Percentiles rank a stretch among this genome's conserved stretches.
phyloP scores from a whole-genome alignment of 1,140 invertebrate species.

The Saxidomus purpurata region DNA sequence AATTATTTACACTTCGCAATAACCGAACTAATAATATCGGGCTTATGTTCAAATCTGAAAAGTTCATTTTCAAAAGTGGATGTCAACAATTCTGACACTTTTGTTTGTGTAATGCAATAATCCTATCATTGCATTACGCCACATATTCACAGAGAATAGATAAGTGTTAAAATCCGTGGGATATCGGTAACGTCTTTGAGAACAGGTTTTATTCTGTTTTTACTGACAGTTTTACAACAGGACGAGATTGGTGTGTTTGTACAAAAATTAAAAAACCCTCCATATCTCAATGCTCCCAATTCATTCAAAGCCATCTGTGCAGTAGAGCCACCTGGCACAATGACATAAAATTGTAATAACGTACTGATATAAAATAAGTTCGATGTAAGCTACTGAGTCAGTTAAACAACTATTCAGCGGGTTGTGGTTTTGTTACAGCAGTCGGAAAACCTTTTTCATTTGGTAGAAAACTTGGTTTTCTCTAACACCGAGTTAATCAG shows the following conservation, averaged over 20 bases:
- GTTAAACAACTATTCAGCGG: too few species aligned
- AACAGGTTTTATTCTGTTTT: not conserved
- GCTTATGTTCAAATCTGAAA: constrained; percentile 25
- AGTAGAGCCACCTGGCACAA: not conserved
- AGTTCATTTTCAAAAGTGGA: constrained; percentile 22
- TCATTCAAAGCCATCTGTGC: not conserved
- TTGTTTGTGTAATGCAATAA: constrained; percentile 60
- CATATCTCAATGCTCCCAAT: too few species aligned
- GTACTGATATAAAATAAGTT: too few species aligned
- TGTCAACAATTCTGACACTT: constrained; percentile 56
- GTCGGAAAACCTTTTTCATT: too few species aligned
- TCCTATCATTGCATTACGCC: constrained; percentile 47
- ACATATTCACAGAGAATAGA: constrained; percentile 40
- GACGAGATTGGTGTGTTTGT: not conserved
- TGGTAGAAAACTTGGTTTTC: too few species aligned
- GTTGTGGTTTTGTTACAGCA: too few species aligned
- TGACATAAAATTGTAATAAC: too few species aligned
- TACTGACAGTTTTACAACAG: constrained; percentile 11
- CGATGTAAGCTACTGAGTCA: too few species aligned
- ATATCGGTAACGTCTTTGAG: constrained; percentile 16
- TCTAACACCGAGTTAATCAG: too few species aligned
- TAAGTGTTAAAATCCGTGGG: constrained; percentile 49
- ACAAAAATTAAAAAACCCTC: not conserved
- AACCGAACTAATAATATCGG: constrained; percentile 32
- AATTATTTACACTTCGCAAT: constrained; percentile 46